phyloP scores from a whole-genome alignment of 2,113 vertebrate genomes.

The Mesoclemmys tuberculata region DNA sequence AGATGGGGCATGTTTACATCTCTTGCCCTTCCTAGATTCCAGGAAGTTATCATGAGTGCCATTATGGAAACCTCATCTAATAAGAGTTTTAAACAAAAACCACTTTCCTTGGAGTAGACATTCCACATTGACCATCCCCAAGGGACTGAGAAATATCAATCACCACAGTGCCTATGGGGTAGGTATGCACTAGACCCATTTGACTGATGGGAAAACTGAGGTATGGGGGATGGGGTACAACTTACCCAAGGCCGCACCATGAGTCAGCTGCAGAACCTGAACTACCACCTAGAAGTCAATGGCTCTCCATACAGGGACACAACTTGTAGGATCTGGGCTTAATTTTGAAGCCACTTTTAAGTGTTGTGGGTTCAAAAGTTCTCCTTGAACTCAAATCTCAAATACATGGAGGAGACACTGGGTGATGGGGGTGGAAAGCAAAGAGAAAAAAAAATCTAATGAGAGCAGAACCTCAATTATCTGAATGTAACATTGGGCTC shows the following conservation, averaged over 20 bases:
- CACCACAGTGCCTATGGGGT: accelerated
- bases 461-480: neutral
- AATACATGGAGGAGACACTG: neutral
- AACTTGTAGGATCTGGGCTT: neutral
- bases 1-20: neutral
- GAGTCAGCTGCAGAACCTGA: neutral
- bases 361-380: neutral
- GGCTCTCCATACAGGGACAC: too few species aligned
- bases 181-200: neutral
- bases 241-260: neutral
- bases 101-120: neutral
- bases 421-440: neutral
- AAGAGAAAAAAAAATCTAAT: neutral
- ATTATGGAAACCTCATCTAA: neutral
- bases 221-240: accelerated
- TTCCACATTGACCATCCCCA: too few species aligned
- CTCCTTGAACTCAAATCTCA: neutral
- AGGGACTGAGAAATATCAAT: neutral
- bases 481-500: neutral
- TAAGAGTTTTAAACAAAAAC: neutral
- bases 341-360: neutral
- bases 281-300: too few species aligned
- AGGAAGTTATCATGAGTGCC: neutral
- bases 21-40: neutral
- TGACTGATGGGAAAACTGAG: neutral